Base-by-base conservation (phyloP, 2,888 invertebrate species). In the Dicyrtoma fusca region DNA sequence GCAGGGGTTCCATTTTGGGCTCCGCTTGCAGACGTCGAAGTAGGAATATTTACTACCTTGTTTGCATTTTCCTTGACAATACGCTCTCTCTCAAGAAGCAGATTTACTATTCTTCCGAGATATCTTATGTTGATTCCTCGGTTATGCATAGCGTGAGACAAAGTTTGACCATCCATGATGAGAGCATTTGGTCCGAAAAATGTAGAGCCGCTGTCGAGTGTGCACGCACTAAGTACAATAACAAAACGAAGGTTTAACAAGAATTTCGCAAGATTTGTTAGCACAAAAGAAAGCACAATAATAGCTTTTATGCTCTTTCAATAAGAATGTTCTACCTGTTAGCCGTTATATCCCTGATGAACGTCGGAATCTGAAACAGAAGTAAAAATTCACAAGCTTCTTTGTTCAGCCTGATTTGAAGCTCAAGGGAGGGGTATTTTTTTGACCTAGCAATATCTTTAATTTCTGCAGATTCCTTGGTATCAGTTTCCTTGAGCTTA, bases 41-140 rank as follows among this genome's bases (percentile, higher is more conserved):
- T 34, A 13, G 68, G 44, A 34, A 71, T 62, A 4, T 42, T 61
- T 10, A 70, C 71, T 14, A 74, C 53, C 44, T 69, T 76, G 55
- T 66, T 71, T 11, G 51, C 49, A 19, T 72, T 69, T 49, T 75
- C 77, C 55, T 78, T 78, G 47, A 69, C 63, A 26, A 66, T 65
- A 14, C 73, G 63, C 53, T 80, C 80, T 44, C 75, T 66, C 61
- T 79, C 80, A 21, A 79, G 63, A 1, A 80, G 71, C 8, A 80
- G 75, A 47, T 77, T 71, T 1, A 80, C 79, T 1, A 80, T 74
- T 3, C 80, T 74, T n/a, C 98, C 98, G 78, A 99, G 87, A 84
- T 99, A 99, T 72, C 98, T 89, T 79, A 98, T 91, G 85, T 99
- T 99, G 82, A 99, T 96, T 79, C 99, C 99, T 77, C 94, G 90